Percentiles rank a stretch among this genome's conserved stretches.
These are phyloP conservation scores for Exephanes ischioxanthus DNA, from an alignment of 2,888 invertebrate species.

Conservation along the genomic window DNA sequence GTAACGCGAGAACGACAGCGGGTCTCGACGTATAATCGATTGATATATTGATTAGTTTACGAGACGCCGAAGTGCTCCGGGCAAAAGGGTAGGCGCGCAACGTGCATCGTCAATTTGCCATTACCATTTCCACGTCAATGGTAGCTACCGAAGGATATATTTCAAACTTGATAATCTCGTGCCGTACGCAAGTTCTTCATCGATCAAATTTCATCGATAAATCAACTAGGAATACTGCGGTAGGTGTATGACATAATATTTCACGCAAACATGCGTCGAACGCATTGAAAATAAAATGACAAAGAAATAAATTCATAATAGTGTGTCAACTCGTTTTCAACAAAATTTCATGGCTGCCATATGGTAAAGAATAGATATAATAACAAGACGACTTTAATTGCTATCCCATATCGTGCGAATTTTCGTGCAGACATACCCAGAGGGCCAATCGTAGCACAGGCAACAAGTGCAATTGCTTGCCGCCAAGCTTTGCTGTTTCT, in stretches of 20 bases:
- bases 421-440: no score
- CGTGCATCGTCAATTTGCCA: constrained; percentile 2
- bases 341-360: neutral
- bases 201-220: neutral
- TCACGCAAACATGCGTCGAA: neutral
- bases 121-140: no score
- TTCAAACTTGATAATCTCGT: neutral
- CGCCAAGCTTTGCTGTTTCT: no score
- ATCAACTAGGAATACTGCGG: no score
- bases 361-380: no score
- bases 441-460: no score
- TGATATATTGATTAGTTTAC: constrained; percentile 38
- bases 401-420: no score
- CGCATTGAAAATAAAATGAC: neutral
- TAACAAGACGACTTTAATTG: no score
- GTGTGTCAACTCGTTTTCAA: neutral
- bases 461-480: no score
- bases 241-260: neutral
- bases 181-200: neutral
- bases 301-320: neutral
- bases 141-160: neutral
- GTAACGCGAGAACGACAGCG: constrained; percentile 21
- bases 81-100: neutral
- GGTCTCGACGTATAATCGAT: constrained; percentile 55
- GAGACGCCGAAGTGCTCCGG: neutral